A percentile compares a stretch with the other conserved stretches of the same genome.
Evolutionary conservation across 2,113 vertebrate species (phyloP).

Genomic region (Nansenia antarctica): DNA sequence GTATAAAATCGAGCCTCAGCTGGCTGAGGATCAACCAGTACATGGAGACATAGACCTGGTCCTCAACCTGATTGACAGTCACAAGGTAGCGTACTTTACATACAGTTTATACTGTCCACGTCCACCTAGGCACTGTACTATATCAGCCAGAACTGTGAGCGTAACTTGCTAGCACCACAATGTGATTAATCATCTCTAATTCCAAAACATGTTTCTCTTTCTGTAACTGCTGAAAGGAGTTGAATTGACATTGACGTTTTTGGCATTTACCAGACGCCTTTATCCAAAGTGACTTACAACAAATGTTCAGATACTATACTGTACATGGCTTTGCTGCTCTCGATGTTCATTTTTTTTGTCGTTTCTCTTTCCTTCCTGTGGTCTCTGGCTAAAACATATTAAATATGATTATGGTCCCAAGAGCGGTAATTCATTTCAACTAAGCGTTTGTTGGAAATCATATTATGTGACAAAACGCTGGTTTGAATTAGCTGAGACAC

Average conservation of each 20-base stretch:
- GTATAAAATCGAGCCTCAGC: conserved; percentile 93
- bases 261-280: too few species aligned
- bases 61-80: conserved; percentile 96
- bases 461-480: conserved; percentile 28
- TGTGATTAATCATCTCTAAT: too few species aligned
- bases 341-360: conserved; percentile 1
- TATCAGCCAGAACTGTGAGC: too few species aligned
- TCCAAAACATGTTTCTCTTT: not conserved
- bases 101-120: too few species aligned
- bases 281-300: too few species aligned
- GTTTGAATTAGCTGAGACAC: conserved; percentile 25
- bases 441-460: not conserved
- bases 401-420: conserved; percentile 9
- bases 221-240: not conserved
- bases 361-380: not conserved
- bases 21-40: conserved; percentile 96
- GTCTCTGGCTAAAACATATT: not conserved
- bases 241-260: too few species aligned
- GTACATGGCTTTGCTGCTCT: not conserved
- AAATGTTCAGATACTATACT: not conserved
- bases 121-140: too few species aligned
- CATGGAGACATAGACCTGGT: conserved; percentile 97
- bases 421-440: conserved; percentile 1
- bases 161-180: too few species aligned
- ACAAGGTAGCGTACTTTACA: too few species aligned